Evolutionary conservation across 2,797 vertebrate species (phyloP), one percentile per base, ranked within the genome.

Genomic region (Trachops cirrhosus): DNA sequence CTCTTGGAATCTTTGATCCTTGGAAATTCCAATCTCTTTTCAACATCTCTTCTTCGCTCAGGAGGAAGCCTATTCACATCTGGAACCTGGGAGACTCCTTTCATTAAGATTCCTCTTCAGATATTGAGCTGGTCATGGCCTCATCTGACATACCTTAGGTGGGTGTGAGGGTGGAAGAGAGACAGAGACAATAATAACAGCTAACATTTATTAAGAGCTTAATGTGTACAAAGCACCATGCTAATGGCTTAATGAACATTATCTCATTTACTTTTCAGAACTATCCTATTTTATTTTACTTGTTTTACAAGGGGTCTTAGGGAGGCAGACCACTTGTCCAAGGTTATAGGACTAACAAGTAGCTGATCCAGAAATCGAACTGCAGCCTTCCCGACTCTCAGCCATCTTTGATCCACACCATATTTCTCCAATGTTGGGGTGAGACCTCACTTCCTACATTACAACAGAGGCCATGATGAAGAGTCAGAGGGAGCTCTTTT

Each of bases 191-290:
- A 44, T 34, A 41, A 67, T 80, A 32, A 83, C 37, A 57, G 34
- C 59, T 64, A 82, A 74, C 44, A 62, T 78, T 91, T 95, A 82
- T 78, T 93, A 95, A 77, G 82, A 94, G 89, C 46, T 91, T 79
- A 96, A 71, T 93, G 89, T 95, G 75, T 83, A 75, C 9, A 77
- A 78, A 95, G 73, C 89, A 89, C 74, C 75, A 80, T 75, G 64
- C 86, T 94, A 89, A 96, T 96, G 86, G 86, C 46, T 71, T 94
- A 96, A 89, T 96, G 89, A 96, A 62, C 91, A 89, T 96, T 68
- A 67, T 79, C 62, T 86, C 94, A 79, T 94, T 96, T 96, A 79
- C 91, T 95, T 95, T 96, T 96, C 79, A 84, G 93, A 97, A 93
- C 67, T 78, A 80, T 88, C 37, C 52, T 94, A 78, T 86, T 86